Evolutionary conservation across 2,113 vertebrate species (phyloP), one percentile per base, ranked within the genome.

Genomic region (Vidua macroura): DNA sequence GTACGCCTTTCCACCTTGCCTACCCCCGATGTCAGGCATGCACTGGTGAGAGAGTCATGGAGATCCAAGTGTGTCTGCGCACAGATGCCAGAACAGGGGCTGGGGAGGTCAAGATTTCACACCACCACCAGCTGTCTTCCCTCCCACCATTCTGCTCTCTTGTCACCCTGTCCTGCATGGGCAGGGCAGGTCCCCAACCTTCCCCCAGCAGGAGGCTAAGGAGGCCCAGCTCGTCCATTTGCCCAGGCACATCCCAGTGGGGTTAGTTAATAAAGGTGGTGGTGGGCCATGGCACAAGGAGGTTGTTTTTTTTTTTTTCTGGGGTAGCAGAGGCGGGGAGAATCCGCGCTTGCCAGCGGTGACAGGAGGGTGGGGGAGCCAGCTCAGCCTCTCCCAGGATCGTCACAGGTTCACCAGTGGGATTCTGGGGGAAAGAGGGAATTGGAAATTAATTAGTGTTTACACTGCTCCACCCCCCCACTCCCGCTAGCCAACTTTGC

Each of bases 381-480:
- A 56, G 93, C 68, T 92, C 77, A 74, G 90, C 93, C 90, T 64
- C 89, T 96, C 87, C 95, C 7, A 1, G 44, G 82, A 85, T 74
- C 39, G 3, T 98, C 97, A 98, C 98, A 98, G 98, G 96, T 98
- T 98, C 97, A 98, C 98, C 97, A 98, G 95, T 66, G 98, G 98
- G 85, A 98, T 98, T 96, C 98, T 98, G 88, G 79, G 93, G 64
- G 58, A 81, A 92, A 95, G 79, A 97, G 24, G 46, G 51, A 86
- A 80, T 89, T 2, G 13, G 48, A 88, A 88, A 75, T 90, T 24
- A 83, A 84, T 90, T 74, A 86, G 56, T 0, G 0, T 7, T 91
- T 52, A 39, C 0, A 1, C 55, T 23, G 22, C 6, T 49, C 64
- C 55, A 49, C 28, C 18, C 37, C 28, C 6, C 33, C 1, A 0